These are phyloP conservation scores for Callionymus lyra DNA, from an alignment of 2,113 vertebrate genomes.

Conservation along the genomic window DNA sequence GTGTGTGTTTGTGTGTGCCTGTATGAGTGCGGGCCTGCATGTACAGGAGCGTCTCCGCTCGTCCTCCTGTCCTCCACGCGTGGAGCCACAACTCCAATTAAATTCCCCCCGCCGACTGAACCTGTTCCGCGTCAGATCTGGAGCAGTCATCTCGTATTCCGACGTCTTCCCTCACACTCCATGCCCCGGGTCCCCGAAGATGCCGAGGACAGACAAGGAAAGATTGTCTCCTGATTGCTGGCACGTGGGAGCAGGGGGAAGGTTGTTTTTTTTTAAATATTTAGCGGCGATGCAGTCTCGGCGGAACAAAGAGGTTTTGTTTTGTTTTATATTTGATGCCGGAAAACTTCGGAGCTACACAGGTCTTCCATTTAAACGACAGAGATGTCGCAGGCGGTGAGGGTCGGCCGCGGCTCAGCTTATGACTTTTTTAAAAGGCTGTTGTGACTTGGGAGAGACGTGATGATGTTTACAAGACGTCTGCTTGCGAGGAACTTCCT, in stretches of 20 bases:
- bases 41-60: conserved; percentile 44
- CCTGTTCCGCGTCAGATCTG: conserved; percentile 51
- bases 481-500: conserved; percentile 19
- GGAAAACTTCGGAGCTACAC: conserved; percentile 58
- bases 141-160: conserved; percentile 63
- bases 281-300: conserved; percentile 48
- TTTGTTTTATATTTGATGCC: conserved; percentile 63
- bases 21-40: no score
- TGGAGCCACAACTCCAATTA: conserved; percentile 61
- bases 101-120: conserved; percentile 37
- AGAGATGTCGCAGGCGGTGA: conserved; percentile 54
- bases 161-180: conserved; percentile 46
- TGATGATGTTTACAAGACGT: conserved; percentile 36
- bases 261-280: conserved; percentile 68
- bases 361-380: conserved; percentile 61
- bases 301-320: conserved; percentile 56
- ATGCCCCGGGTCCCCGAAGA: conserved; percentile 55
- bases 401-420: conserved; percentile 27
- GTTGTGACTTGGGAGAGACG: conserved; percentile 11
- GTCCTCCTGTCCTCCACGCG: conserved; percentile 32
- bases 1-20: no score
- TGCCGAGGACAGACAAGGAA: conserved; percentile 54
- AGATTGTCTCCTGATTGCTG: conserved; percentile 65
- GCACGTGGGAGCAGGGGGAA: conserved; percentile 49
- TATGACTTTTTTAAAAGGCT: conserved; percentile 39